These are phyloP conservation scores for Parapristionchus giblindavisi DNA, from an alignment of 2,888 invertebrate species.

Conservation along the genomic window DNA sequence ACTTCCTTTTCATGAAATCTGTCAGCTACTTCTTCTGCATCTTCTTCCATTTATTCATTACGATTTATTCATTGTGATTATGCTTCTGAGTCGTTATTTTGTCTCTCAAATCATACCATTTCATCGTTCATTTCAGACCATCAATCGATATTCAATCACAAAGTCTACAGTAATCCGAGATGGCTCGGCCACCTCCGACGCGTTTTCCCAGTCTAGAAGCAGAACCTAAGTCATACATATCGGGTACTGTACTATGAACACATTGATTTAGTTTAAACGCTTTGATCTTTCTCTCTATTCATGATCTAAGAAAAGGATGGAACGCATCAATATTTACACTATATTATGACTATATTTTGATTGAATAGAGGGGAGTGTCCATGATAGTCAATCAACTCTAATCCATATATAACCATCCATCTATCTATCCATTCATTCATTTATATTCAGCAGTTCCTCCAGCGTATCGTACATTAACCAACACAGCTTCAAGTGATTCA, in stretches of 20 bases:
- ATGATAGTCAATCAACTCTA: not conserved
- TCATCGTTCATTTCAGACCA: not conserved
- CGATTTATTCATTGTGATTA: not conserved
- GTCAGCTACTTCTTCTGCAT: not conserved
- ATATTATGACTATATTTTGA: no score
- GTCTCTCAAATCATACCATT: not conserved
- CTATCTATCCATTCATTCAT: not conserved
- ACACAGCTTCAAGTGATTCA: conserved; percentile 48
- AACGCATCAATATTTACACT: no score
- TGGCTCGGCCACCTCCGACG: conserved; percentile 17
- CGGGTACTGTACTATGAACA: not conserved
- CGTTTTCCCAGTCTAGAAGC: conserved; percentile 15
- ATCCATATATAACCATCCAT: not conserved
- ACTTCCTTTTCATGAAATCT: not conserved
- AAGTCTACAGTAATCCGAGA: conserved; percentile 1
- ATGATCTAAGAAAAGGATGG: no score
- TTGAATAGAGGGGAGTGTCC: not conserved
- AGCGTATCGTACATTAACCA: conserved; percentile 48
- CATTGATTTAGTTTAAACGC: not conserved
- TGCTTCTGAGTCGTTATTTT: not conserved
- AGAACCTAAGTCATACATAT: not conserved
- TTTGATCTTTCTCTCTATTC: no score
- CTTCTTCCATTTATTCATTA: not conserved
- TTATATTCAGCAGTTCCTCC: conserved; percentile 55
- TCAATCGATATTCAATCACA: not conserved